phyloP scores from a whole-genome alignment of 2,888 invertebrate genomes.

The Amblyjoppa proteus region DNA sequence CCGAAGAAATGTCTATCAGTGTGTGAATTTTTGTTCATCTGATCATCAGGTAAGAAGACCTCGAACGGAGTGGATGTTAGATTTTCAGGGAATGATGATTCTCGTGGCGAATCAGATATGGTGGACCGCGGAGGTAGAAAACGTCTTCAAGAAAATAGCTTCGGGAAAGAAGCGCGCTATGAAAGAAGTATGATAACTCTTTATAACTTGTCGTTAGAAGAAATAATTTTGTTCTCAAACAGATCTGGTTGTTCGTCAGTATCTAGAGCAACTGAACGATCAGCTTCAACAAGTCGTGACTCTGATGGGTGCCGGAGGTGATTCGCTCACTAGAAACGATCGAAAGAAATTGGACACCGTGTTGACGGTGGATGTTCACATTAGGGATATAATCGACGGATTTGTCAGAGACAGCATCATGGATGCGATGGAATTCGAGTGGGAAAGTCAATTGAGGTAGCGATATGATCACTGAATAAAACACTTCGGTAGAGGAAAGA shows the following conservation, averaged over 20 bases:
- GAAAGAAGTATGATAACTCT: constrained; percentile 88
- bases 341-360: constrained; percentile 95
- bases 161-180: constrained; percentile 94
- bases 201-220: background rate
- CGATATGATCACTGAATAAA: background rate
- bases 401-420: constrained; percentile 93
- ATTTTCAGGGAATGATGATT: constrained; percentile 95
- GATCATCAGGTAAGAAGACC: constrained; percentile 75
- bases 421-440: constrained; percentile 94
- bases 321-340: constrained; percentile 90
- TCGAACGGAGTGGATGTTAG: constrained; percentile 95
- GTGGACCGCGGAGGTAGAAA: constrained; percentile 98
- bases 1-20: background rate
- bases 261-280: constrained; percentile 91
- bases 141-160: constrained; percentile 91
- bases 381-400: constrained; percentile 94
- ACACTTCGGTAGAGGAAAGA: background rate
- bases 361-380: constrained; percentile 96
- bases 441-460: constrained; percentile 95
- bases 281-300: constrained; percentile 94
- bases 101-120: constrained; percentile 95
- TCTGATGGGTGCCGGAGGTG: constrained; percentile 80
- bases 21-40: background rate
- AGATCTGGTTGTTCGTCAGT: constrained; percentile 80
- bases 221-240: background rate